Conservation (phyloP, 2,113 vertebrate species). For the Mesocricetus auratus region DNA sequence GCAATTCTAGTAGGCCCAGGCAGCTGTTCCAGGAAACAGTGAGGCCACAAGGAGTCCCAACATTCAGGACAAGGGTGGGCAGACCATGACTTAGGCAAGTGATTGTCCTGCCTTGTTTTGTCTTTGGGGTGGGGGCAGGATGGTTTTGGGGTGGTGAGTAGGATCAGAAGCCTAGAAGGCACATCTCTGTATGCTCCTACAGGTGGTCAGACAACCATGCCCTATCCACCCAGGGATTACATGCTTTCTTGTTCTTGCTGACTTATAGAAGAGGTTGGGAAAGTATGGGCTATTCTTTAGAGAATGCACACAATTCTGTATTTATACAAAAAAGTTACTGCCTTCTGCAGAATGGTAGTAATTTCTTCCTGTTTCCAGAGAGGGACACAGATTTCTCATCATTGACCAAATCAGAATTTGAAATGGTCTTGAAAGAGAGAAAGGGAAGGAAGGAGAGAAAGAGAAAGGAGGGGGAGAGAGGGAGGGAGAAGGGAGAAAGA, state of each 20-base stretch:
- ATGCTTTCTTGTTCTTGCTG: background rate
- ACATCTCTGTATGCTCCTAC: background rate
- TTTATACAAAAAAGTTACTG: background rate
- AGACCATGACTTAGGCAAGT: background rate
- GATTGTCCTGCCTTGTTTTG: background rate
- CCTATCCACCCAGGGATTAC: fast-evolving
- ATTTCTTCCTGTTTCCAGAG: background rate
- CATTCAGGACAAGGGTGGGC: background rate
- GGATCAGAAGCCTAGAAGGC: background rate
- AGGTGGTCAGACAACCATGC: background rate
- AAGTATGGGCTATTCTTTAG: background rate
- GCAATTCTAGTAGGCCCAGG: too few relatives aligned
- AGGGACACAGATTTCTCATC: background rate
- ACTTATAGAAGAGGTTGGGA: background rate
- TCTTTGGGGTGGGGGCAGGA: background rate
- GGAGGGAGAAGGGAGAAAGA: too few relatives aligned
- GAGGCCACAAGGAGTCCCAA: background rate
- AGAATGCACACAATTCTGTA: background rate
- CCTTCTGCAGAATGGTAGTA: background rate
- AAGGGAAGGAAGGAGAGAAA: too few relatives aligned
- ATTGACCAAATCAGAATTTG: background rate
- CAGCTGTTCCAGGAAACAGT: background rate
- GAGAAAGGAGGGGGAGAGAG: background rate
- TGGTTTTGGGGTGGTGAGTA: background rate
- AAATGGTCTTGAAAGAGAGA: background rate